A percentile compares a stretch with the other conserved stretches of the same genome.
Evolutionary conservation across 2,113 vertebrate genomes (phyloP).

Genomic region (Hiodon alosoides): DNA sequence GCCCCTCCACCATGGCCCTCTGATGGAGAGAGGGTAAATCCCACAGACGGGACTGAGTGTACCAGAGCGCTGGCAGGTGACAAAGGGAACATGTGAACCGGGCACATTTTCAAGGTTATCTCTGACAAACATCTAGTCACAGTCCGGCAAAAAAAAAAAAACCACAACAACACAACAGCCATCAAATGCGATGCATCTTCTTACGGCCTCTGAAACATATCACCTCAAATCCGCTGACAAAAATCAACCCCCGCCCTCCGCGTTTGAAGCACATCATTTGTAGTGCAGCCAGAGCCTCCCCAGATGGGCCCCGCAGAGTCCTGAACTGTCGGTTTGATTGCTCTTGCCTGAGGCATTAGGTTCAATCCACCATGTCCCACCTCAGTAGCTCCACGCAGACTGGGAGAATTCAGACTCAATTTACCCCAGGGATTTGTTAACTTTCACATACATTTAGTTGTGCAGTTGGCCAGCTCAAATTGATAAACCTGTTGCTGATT

Average conservation of each 20-base stretch:
- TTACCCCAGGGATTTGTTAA: constrained; percentile 82
- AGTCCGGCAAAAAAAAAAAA: neutral
- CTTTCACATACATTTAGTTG: constrained; percentile 82
- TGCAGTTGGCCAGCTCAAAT: constrained; percentile 78
- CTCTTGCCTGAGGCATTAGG: constrained; percentile 79
- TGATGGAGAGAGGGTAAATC: constrained; percentile 4
- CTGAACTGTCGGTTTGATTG: constrained; percentile 77
- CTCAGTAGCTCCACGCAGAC: constrained; percentile 77
- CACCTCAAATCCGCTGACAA: constrained; percentile 34
- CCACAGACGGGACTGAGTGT: neutral
- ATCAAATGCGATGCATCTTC: constrained; percentile 5
- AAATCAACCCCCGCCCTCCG: constrained; percentile 47
- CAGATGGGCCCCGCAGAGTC: constrained; percentile 65
- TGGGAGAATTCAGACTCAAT: constrained; percentile 74
- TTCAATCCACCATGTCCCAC: constrained; percentile 78
- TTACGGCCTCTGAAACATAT: constrained; percentile 13
- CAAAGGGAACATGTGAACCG: neutral
- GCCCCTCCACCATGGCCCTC: neutral
- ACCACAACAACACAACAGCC: neutral
- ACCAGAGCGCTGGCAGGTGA: constrained; percentile 1
- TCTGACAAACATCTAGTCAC: constrained; percentile 3
- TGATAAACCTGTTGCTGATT: constrained; percentile 78
- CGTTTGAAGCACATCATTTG: constrained; percentile 71
- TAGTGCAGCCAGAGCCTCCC: constrained; percentile 62
- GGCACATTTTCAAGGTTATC: constrained; percentile 23